Base-by-base conservation (phyloP, 2,797 vertebrate species). In the Tinamus major region DNA sequence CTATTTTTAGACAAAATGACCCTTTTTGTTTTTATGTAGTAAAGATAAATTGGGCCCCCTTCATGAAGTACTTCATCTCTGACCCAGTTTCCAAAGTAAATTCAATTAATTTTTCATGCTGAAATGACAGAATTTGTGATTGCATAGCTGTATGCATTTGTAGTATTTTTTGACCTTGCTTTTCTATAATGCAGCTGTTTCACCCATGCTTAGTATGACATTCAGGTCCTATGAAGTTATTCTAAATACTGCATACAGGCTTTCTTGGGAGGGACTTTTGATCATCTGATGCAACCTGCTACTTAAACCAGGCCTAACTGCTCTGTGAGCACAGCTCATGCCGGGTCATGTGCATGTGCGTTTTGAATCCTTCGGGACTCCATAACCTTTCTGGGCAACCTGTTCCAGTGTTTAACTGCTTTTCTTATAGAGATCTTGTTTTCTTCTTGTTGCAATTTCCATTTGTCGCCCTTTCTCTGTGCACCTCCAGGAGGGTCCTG, bases 41-140 rank as follows among this genome's bases (percentile, higher is more conserved):
- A 53, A 62, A 87, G 75, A 62, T 44, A 83, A 83, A 83, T 33
- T 71, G 20, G 79, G 31, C 13, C 55, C 92, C 74, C 27, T 68
- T 79, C 31, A 19, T 49, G 29, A 90, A 76, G 63, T 17, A 71
- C 41, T 80, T 78, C 80, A 29, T 85, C 65, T 89, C 62, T 94
- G 89, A 93, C 85, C 82, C 46, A 87, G 63, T 93, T 96, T 94
- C 89, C 44, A 79, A 76, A 86, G 88, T 72, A 94, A 94, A 93
- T 72, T 84, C 39, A 93, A 92, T 93, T 87, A 96, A 91, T 89
- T 95, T 93, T 96, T 96, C 91, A 81, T 92, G 65, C 65, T 83
- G 55, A 94, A 92, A 91, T 79, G 67, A 65, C 31, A 80, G 62
- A 55, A n/a, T 58, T 88, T 79, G 62, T 68, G 72, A 91, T 85